phyloP scores from a whole-genome alignment of 2,888 invertebrate species.

The Lycia hirtaria region DNA sequence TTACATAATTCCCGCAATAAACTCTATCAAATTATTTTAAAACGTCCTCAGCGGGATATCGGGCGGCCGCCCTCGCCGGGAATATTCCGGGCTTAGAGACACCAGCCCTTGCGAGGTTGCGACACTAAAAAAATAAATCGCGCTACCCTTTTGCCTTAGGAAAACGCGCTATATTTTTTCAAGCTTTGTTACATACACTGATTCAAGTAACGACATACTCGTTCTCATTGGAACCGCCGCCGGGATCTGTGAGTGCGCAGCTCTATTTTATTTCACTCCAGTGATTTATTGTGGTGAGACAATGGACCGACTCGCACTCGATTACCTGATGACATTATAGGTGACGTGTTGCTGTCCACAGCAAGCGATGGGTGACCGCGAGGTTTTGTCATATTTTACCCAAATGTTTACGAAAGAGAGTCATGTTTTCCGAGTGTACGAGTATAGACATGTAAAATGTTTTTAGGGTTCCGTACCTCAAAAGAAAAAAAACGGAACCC shows the following conservation, averaged over 20 bases:
- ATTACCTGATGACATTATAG: constrained; percentile 10
- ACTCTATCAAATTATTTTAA: constrained; percentile 46
- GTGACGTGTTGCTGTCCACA: background rate
- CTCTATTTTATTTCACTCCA: constrained; percentile 22
- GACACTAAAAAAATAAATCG: constrained; percentile 30
- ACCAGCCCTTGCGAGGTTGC: constrained; percentile 25
- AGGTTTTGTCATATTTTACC: background rate
- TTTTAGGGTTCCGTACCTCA: too few relatives aligned
- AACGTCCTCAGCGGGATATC: constrained; percentile 39
- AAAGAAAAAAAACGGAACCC: background rate
- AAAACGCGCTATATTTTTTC: constrained; percentile 48
- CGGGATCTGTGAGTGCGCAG: constrained; percentile 13
- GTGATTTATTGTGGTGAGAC: constrained; percentile 23
- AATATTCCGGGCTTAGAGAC: constrained; percentile 49
- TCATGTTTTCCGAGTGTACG: too few relatives aligned
- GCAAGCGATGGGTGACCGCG: background rate
- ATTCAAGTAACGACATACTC: constrained; percentile 37
- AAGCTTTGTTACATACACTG: constrained; percentile 47
- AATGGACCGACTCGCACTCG: constrained; percentile 6
- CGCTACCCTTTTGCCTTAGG: constrained; percentile 36
- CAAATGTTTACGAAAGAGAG: too few relatives aligned
- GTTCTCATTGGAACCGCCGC: constrained; percentile 15
- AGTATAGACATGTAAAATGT: too few relatives aligned
- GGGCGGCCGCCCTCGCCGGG: constrained; percentile 29
- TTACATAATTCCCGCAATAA: constrained; percentile 45